Conservation (phyloP, 2,113 vertebrate genomes). For the Microcebus jonahi region DNA sequence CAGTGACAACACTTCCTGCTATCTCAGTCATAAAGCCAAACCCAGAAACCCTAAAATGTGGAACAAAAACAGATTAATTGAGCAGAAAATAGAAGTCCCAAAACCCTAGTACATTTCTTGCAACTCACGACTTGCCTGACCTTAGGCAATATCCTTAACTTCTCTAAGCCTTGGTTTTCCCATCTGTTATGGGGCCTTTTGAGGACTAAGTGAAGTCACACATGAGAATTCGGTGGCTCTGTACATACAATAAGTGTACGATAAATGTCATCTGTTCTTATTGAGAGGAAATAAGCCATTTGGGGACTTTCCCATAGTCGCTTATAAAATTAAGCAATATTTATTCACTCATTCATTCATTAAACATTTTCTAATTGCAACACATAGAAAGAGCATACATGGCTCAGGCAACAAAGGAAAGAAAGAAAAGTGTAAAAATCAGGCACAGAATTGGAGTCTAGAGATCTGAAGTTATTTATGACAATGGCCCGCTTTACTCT, state of each 20-base stretch:
- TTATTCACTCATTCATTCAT: background rate
- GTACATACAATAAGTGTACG: background rate
- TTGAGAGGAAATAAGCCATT: background rate
- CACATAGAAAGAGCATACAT: background rate
- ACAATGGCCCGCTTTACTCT: background rate
- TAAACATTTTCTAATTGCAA: slow-evolving; percentile 22
- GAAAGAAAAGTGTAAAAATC: background rate
- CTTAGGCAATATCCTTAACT: background rate
- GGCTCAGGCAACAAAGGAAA: background rate
- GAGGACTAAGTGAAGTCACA: background rate
- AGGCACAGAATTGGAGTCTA: background rate
- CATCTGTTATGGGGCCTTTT: background rate
- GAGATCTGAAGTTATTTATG: background rate
- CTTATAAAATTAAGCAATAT: background rate
- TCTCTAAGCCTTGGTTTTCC: background rate
- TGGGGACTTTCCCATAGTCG: background rate
- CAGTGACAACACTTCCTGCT: background rate
- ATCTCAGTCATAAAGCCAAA: background rate
- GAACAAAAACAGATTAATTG: background rate
- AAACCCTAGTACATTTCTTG: background rate
- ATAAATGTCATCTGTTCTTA: background rate
- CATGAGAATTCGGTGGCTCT: background rate
- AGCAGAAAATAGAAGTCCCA: background rate
- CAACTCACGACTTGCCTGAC: background rate
- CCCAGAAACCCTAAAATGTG: background rate